These are phyloP conservation scores for Falco rusticolus DNA, from an alignment of 2,797 vertebrate species.

Conservation along the genomic window DNA sequence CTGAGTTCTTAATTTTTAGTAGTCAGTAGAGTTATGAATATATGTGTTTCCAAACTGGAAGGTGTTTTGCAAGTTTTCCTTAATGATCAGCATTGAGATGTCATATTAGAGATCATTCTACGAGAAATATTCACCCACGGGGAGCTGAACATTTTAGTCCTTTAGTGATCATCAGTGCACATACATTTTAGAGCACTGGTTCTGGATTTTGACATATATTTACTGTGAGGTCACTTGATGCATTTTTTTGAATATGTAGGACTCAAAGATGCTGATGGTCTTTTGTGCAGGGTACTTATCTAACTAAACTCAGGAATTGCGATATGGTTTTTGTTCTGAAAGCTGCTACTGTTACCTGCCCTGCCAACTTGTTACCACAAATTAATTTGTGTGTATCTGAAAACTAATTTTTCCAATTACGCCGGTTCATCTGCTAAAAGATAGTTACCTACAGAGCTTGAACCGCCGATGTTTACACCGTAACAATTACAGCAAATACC, in stretches of 20 bases:
- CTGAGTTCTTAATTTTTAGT: neutral
- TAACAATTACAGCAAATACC: neutral
- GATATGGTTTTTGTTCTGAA: neutral
- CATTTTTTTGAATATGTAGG: neutral
- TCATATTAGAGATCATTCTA: neutral
- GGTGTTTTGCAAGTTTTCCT: neutral
- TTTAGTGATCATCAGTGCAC: neutral
- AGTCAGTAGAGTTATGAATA: neutral
- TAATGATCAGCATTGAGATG: neutral
- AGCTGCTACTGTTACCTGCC: neutral
- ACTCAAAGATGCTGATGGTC: neutral
- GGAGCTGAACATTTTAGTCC: neutral
- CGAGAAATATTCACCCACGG: neutral
- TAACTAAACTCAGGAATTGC: neutral
- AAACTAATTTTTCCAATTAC: neutral
- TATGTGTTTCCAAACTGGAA: neutral
- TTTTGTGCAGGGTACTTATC: neutral
- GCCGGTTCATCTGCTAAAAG: neutral
- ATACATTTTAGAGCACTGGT: neutral
- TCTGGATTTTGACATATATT: neutral
- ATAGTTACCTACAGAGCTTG: neutral
- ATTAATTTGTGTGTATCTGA: neutral
- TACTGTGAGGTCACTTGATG: neutral
- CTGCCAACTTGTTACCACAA: neutral
- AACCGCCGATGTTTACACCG: neutral